A percentile compares a stretch with the other conserved stretches of the same genome.
Evolutionary conservation across 2,888 invertebrate species (phyloP).

Genomic region (Ophioninae sp.): DNA sequence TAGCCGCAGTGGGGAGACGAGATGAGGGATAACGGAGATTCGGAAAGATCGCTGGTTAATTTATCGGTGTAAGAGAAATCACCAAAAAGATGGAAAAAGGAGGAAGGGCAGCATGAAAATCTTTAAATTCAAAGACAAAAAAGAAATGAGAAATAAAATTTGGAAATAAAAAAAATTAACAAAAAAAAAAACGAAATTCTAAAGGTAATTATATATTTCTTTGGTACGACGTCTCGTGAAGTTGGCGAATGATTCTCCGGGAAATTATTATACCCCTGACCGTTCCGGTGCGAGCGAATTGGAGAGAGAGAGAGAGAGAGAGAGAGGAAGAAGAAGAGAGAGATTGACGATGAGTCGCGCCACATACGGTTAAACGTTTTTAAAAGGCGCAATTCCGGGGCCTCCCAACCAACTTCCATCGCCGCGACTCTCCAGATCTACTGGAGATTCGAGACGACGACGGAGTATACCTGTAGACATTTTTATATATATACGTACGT

Average conservation of each 20-base stretch:
- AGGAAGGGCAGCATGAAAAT: slow-evolving; percentile 11
- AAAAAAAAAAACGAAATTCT: not conserved
- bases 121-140: slow-evolving; percentile 15
- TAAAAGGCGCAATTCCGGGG: slow-evolving; percentile 33
- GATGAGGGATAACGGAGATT: slow-evolving; percentile 45
- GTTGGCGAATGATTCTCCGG: slow-evolving; percentile 49
- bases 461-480: slow-evolving; percentile 29
- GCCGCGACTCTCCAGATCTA: slow-evolving; percentile 35
- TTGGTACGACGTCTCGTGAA: slow-evolving; percentile 36
- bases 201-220: slow-evolving; percentile 55
- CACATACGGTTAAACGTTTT: slow-evolving; percentile 51
- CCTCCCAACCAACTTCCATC: slow-evolving; percentile 39
- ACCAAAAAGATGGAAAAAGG: slow-evolving; percentile 11
- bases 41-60: slow-evolving; percentile 42
- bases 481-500: slow-evolving; percentile 26
- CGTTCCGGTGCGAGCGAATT: slow-evolving; percentile 1
- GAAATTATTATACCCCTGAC: slow-evolving; percentile 50
- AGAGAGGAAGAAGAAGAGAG: not conserved
- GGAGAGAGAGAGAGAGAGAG: not conserved
- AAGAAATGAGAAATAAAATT: slow-evolving; percentile 6
- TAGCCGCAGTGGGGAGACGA: slow-evolving; percentile 26
- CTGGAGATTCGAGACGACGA: slow-evolving; percentile 18
- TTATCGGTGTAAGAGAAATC: slow-evolving; percentile 33
- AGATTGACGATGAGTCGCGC: slow-evolving; percentile 48
- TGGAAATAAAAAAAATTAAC: not conserved